Base-by-base conservation (phyloP, 1,140 invertebrate genomes). In the Cataglyphis hispanica region DNA sequence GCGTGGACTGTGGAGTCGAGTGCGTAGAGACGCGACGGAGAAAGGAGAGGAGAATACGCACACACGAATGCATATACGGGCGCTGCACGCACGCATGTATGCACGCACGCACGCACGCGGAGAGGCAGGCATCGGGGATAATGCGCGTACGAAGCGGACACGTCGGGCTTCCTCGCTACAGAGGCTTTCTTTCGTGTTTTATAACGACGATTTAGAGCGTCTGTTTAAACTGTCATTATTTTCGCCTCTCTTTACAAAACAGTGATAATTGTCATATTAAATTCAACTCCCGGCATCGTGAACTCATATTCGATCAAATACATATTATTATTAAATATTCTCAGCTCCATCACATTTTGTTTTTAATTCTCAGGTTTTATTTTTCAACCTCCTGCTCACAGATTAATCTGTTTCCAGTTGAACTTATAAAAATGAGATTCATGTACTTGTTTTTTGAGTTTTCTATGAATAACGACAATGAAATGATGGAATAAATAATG, bases 91-190 rank as follows among this genome's bases (percentile, higher is more conserved):
- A 64, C 37, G 37, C 75, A 77, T 11, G 72, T 34, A 76, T 16
- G 58, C 13, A 40, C 3, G 69, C 31, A 22, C 46, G 50, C 50
- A 58, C 16, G 64, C 60, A 76, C 58, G n/a, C 60, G 67, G 76
- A 63, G 83, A 37, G 76, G 31, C 75, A 76, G 70, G 69, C 58
- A 69, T 43, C 89, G 94, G 94, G 94, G 94, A 94, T 95, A 93
- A 89, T 89, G 90, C 84, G 92, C 92, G 92, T 93, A 94, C 93
- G 87, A 90, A 72, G 81, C 77, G 88, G 90, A 87, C 93, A 89
- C 84, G 86, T 81, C 76, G 78, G 86, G 91, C 93, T 83, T 83
- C 77, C 77, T 80, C 78, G 67, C 67, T 58, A 53, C 58, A 92
- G 25, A 60, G 67, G 67, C 67, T 85, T 91, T 87, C 78, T 64